Evolutionary conservation across 2,113 vertebrate species (phyloP).

Genomic region (Capreolus pygargus): DNA sequence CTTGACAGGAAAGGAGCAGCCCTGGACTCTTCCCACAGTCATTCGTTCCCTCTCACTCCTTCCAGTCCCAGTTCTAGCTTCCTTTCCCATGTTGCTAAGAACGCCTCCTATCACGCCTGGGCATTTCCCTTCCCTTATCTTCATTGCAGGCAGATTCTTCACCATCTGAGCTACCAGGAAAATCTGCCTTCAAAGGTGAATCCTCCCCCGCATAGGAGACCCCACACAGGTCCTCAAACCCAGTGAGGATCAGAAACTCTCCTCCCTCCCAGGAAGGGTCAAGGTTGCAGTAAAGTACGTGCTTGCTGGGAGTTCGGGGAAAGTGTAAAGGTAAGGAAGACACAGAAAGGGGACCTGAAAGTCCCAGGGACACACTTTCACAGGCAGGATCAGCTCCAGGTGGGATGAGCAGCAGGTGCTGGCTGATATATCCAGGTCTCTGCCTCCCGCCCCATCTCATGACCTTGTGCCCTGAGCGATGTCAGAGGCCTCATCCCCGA

Average conservation of each 20-base stretch:
- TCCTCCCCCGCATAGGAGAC: neutral
- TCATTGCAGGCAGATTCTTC: neutral
- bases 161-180: neutral
- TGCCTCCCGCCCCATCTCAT: neutral
- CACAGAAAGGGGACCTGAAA: neutral
- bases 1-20: neutral
- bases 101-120: neutral
- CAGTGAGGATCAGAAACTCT: neutral
- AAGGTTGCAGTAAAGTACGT: neutral
- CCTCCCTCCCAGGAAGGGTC: neutral
- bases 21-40: neutral
- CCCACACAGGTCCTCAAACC: neutral
- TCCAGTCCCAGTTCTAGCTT: neutral
- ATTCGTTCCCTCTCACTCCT: neutral
- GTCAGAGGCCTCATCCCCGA: neutral
- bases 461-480: neutral
- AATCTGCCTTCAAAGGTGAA: neutral
- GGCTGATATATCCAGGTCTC: neutral
- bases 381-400: neutral
- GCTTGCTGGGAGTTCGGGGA: neutral
- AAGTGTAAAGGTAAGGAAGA: neutral
- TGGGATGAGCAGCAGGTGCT: accelerated
- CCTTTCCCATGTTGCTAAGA: neutral
- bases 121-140: neutral
- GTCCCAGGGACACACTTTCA: too few relatives aligned